Conservation (phyloP, 2,888 invertebrate genomes). For the Helleia helle region DNA sequence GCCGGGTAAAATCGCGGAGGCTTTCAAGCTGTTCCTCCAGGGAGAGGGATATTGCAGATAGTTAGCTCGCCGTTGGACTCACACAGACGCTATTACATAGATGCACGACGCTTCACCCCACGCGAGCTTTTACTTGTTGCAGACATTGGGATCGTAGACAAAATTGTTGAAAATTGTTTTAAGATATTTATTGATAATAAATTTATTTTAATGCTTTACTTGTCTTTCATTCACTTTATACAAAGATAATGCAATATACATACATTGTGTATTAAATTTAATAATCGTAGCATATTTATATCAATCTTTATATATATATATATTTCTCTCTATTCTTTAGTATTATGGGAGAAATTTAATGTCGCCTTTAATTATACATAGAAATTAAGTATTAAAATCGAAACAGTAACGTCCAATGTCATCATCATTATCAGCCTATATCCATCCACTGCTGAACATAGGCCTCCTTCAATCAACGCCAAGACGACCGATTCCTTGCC, state of each 20-base stretch:
- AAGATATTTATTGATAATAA: constrained; percentile 51
- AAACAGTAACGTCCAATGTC: no score
- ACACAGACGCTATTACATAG: constrained; percentile 47
- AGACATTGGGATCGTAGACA: constrained; percentile 7
- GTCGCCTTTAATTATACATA: no score
- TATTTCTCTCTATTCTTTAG: no score
- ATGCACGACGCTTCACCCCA: constrained; percentile 62
- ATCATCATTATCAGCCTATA: no score
- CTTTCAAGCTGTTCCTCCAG: constrained; percentile 97
- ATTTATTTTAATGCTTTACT: constrained; percentile 60
- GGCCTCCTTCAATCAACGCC: no score
- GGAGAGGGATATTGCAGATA: constrained; percentile 96
- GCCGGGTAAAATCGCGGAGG: constrained; percentile 97
- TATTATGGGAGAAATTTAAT: neutral
- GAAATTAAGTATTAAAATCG: no score
- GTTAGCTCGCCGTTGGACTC: constrained; percentile 32
- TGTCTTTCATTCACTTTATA: constrained; percentile 17
- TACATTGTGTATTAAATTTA: no score
- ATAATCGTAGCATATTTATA: no score
- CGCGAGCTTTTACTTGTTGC: constrained; percentile 40
- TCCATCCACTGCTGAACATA: no score
- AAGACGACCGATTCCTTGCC: no score
- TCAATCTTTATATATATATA: neutral
- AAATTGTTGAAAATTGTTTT: constrained; percentile 34
- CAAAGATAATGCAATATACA: constrained; percentile 2